Conservation (phyloP, 2,888 invertebrate species). For the Callinectes sapidus region DNA sequence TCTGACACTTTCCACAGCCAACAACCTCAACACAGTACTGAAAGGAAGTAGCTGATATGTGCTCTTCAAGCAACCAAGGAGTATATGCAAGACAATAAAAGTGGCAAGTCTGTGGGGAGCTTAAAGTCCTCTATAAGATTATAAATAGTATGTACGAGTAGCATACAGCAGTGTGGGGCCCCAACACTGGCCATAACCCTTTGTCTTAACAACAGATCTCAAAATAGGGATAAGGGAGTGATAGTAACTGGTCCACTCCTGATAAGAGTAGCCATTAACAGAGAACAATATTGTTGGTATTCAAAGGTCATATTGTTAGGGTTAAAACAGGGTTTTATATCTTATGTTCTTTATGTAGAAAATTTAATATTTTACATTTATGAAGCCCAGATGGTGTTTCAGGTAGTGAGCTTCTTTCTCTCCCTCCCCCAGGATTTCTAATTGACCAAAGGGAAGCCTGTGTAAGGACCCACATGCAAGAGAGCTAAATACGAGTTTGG, state of each 20-base stretch:
- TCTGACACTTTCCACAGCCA: neutral
- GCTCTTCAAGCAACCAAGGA: conserved; percentile 12
- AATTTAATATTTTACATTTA: neutral
- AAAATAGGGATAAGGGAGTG: neutral
- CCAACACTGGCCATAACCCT: neutral
- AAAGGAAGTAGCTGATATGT: conserved; percentile 31
- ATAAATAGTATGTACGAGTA: conserved; percentile 4
- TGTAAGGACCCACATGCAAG: conserved; percentile 26
- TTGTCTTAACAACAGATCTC: neutral
- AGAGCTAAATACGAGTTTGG: conserved; percentile 28
- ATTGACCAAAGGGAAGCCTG: neutral
- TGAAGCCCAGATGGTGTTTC: neutral
- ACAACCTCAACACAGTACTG: neutral
- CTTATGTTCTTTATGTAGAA: neutral
- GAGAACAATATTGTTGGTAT: neutral
- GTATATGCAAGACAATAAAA: conserved; percentile 10
- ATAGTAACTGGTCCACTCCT: neutral
- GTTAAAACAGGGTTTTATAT: neutral
- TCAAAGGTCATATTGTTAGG: neutral
- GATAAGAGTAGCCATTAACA: neutral
- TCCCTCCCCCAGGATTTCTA: neutral
- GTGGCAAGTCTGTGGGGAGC: conserved; percentile 6
- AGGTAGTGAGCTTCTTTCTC: neutral
- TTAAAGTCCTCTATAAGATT: conserved; percentile 26
- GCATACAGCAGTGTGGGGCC: neutral